Conservation (phyloP, 2,888 invertebrate species). For the Malachius bipustulatus region DNA sequence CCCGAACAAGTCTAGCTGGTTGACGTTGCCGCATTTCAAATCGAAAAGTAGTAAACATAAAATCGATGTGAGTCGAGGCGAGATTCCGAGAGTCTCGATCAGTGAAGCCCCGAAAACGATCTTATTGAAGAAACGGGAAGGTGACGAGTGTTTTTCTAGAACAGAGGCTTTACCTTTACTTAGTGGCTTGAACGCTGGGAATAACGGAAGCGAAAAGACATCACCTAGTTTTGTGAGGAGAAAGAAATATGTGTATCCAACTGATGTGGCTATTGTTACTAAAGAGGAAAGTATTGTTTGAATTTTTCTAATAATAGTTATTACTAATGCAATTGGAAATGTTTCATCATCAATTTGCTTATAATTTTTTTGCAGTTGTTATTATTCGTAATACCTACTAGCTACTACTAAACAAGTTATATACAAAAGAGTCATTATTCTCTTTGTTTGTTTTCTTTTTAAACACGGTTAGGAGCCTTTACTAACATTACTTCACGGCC, state of each 20-base stretch:
- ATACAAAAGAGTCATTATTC: too few species aligned
- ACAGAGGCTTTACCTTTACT: conserved; percentile 48
- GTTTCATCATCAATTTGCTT: too few species aligned
- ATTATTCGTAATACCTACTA: too few species aligned
- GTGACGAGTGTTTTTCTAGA: conserved; percentile 28
- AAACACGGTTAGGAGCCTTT: too few species aligned
- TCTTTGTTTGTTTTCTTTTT: too few species aligned
- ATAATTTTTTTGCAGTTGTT: too few species aligned
- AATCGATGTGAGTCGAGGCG: conserved; percentile 13
- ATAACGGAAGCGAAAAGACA: conserved; percentile 27
- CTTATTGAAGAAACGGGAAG: conserved; percentile 21
- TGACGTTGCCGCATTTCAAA: conserved; percentile 15
- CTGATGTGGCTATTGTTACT: conserved; percentile 36
- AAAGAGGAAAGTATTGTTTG: conserved; percentile 46
- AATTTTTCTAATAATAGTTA: too few species aligned
- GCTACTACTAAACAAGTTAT: too few species aligned
- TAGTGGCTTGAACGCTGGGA: conserved; percentile 37
- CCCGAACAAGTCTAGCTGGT: conserved; percentile 22
- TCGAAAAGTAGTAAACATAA: conserved; percentile 18
- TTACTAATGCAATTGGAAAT: too few species aligned
- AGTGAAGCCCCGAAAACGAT: conserved; percentile 23
- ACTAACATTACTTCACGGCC: too few species aligned
- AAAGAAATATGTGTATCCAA: conserved; percentile 52
- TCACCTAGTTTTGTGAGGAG: conserved; percentile 47
- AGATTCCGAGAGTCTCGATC: conserved; percentile 20